These are phyloP conservation scores for Formica aserva DNA, from an alignment of 2,888 invertebrate genomes.

Conservation along the genomic window DNA sequence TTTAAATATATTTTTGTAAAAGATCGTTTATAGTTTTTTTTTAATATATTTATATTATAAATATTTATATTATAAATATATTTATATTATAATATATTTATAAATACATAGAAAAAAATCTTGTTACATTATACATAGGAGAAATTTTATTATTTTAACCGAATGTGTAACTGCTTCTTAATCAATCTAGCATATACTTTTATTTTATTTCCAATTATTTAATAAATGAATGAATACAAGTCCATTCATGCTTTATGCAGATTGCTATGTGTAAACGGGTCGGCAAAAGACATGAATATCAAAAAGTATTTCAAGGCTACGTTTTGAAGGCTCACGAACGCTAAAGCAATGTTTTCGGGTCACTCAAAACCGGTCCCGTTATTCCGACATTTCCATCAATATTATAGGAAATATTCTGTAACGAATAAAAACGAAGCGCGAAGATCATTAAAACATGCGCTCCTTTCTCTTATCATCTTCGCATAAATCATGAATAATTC, in stretches of 20 bases:
- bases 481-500: not conserved
- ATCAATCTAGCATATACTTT: not conserved
- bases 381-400: not conserved
- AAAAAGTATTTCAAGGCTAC: constrained; percentile 55
- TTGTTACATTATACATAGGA: not conserved
- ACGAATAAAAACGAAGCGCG: not conserved
- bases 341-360: not conserved
- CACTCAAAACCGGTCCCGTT: constrained; percentile 24
- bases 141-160: not conserved
- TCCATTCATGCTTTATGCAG: constrained; percentile 7
- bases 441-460: not conserved
- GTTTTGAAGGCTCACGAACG: constrained; percentile 1
- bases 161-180: not conserved
- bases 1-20: not conserved
- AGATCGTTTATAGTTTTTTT: not conserved
- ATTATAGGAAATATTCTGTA: constrained; percentile 2
- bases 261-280: not conserved
- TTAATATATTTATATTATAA: not conserved
- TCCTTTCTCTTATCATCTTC: not conserved
- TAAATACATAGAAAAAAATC: not conserved
- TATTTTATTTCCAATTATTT: not conserved
- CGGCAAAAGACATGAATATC: not conserved
- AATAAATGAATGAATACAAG: not conserved
- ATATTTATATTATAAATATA: too few relatives aligned
- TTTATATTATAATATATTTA: too few relatives aligned